Percentiles rank a stretch among this genome's conserved stretches.
Conservation (phyloP, 2,888 invertebrate species). For the Hemithea aestivaria region DNA sequence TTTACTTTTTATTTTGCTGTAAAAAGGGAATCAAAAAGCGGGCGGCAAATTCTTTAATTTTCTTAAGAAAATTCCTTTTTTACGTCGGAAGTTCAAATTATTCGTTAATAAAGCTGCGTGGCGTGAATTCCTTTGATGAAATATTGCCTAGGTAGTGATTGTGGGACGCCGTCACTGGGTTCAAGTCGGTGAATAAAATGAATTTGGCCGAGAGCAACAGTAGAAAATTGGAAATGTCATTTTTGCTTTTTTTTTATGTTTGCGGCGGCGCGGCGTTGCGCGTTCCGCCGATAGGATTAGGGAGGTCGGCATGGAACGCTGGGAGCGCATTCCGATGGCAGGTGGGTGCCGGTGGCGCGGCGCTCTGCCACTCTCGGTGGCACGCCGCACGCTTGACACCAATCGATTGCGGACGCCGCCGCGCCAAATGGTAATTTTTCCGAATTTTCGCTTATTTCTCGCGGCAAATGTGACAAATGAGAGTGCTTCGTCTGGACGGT, state of each 20-base stretch:
- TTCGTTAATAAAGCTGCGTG: constrained; percentile 65
- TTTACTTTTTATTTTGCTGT: constrained; percentile 51
- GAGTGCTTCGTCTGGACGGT: constrained; percentile 1
- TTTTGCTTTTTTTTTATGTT: constrained; percentile 79
- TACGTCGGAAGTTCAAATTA: constrained; percentile 56
- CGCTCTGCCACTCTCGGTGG: not conserved
- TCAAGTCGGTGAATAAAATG: constrained; percentile 70
- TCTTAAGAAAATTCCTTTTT: constrained; percentile 59
- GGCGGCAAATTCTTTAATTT: constrained; percentile 61
- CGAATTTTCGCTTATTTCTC: constrained; percentile 30
- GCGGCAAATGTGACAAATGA: constrained; percentile 11
- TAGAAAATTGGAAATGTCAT: constrained; percentile 81
- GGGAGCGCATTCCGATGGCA: constrained; percentile 47
- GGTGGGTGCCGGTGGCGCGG: constrained; percentile 36
- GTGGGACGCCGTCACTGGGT: constrained; percentile 51
- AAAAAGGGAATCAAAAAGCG: constrained; percentile 54
- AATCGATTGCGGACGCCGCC: constrained; percentile 54
- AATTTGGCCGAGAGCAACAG: constrained; percentile 71
- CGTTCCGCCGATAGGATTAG: constrained; percentile 56
- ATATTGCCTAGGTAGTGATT: constrained; percentile 57
- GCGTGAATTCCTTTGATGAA: constrained; percentile 71
- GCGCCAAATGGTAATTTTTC: constrained; percentile 57
- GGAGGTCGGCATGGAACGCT: constrained; percentile 34
- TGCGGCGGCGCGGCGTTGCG: constrained; percentile 53
- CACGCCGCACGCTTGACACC: constrained; percentile 44